Conservation (phyloP, 2,888 invertebrate genomes). For the Orchestes rusci region DNA sequence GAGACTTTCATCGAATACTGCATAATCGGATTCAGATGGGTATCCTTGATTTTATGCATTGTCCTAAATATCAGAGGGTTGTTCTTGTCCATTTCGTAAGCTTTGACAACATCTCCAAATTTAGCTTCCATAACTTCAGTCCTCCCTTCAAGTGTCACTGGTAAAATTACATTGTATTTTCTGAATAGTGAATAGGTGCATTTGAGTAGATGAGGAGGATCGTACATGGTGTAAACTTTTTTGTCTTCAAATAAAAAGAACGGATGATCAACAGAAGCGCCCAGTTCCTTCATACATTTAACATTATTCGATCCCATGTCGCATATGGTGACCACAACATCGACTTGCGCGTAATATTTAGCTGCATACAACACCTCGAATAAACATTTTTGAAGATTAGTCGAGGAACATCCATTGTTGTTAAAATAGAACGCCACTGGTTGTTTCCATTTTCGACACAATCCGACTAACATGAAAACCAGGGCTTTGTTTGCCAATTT, state of each 20-base stretch:
- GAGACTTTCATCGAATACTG: constrained; percentile 5
- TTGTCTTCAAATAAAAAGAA: not conserved
- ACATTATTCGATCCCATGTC: too few relatives aligned
- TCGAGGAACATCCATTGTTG: too few relatives aligned
- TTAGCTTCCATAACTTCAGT: constrained; percentile 8
- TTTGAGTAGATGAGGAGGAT: constrained; percentile 15
- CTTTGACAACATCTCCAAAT: constrained; percentile 13
- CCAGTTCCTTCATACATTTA: too few relatives aligned
- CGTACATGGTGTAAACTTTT: not conserved
- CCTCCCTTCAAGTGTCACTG: not conserved
- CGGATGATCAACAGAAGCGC: too few relatives aligned
- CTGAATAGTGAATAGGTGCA: constrained; percentile 17
- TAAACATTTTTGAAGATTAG: too few relatives aligned
- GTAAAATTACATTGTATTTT: constrained; percentile 21
- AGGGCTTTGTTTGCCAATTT: constrained; percentile 15
- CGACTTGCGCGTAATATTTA: constrained; percentile 9
- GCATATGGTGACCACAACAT: too few relatives aligned
- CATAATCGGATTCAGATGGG: constrained; percentile 15
- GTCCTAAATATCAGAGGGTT: constrained; percentile 17
- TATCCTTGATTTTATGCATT: constrained; percentile 21
- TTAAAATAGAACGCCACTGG: too few relatives aligned
- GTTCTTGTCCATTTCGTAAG: constrained; percentile 16
- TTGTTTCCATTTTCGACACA: too few relatives aligned
- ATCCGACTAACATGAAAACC: constrained; percentile 14
- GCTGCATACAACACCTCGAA: constrained; percentile 18